Conservation (phyloP, 2,113 vertebrate species). For the Salvelinus sp. region DNA sequence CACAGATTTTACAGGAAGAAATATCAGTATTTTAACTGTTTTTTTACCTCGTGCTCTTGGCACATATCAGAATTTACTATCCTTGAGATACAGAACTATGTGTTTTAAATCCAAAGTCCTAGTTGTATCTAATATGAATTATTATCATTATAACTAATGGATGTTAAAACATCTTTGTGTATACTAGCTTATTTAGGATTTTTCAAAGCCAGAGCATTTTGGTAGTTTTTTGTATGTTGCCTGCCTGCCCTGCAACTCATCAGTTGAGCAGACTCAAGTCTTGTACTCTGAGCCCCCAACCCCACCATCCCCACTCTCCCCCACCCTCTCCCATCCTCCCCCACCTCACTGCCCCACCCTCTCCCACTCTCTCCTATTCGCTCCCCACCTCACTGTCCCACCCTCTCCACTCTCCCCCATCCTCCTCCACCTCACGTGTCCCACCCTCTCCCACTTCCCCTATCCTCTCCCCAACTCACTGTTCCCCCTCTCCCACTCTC, state of each 20-base stretch:
- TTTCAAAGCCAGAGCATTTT: background rate
- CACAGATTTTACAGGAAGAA: background rate
- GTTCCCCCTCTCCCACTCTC: too few relatives aligned
- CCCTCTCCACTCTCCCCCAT: too few relatives aligned
- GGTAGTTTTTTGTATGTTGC: background rate
- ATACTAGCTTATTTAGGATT: background rate
- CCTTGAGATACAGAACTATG: background rate
- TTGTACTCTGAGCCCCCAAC: constrained; percentile 1
- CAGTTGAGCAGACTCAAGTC: constrained; percentile 13
- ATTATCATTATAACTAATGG: background rate
- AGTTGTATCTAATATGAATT: background rate
- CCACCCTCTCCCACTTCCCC: too few relatives aligned
- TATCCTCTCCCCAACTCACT: too few relatives aligned
- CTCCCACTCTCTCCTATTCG: too few relatives aligned
- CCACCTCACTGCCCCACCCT: too few relatives aligned
- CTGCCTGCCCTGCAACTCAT: background rate
- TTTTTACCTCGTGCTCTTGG: background rate
- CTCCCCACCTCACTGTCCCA: too few relatives aligned
- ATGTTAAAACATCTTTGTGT: background rate
- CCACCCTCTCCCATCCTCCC: too few relatives aligned
- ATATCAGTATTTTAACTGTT: background rate
- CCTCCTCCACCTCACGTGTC: too few relatives aligned
- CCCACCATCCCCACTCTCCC: too few relatives aligned
- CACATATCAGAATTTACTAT: background rate
- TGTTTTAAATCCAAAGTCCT: background rate